A percentile compares a stretch with the other conserved stretches of the same genome.
These are phyloP conservation scores for Uromys caudimaculatus DNA, from an alignment of 2,797 vertebrate genomes.

Conservation along the genomic window DNA sequence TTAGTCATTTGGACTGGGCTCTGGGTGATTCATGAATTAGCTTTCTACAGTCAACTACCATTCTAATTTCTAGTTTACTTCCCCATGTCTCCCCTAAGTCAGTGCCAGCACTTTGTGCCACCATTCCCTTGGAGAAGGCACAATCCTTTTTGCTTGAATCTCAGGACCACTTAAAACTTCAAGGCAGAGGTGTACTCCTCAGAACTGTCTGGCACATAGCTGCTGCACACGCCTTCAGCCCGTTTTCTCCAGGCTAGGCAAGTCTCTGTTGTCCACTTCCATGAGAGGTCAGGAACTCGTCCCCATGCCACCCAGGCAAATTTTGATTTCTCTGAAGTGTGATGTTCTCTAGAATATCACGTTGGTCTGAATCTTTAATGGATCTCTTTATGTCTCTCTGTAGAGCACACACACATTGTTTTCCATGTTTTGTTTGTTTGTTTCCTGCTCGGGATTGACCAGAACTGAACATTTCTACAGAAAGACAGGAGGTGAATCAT, in stretches of 20 bases:
- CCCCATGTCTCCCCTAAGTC: not conserved
- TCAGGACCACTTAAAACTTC: not conserved
- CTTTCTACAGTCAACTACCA: conserved; percentile 40
- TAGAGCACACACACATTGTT: not conserved
- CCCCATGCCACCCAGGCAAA: not conserved
- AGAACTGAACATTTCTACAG: not conserved
- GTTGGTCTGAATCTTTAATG: not conserved
- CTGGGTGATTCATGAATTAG: conserved; percentile 65
- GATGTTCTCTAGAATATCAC: not conserved
- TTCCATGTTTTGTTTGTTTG: not conserved
- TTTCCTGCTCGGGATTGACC: not conserved
- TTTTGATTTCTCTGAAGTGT: conserved; percentile 9
- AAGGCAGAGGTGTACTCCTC: not conserved
- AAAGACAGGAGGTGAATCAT: not conserved
- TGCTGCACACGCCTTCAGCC: accelerated
- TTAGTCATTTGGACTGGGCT: conserved; percentile 76
- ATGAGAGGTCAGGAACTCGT: not conserved
- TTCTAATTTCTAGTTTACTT: conserved; percentile 41
- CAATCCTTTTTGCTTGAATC: not conserved
- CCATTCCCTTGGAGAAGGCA: not conserved
- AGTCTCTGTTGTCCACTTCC: not conserved
- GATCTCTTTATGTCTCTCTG: not conserved
- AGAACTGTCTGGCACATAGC: not conserved
- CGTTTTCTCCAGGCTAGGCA: not conserved
- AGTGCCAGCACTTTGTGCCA: not conserved